Percentiles rank a stretch among this genome's conserved stretches.
Conservation (phyloP, 1,140 invertebrate species). For the Trichonephila clavipes region DNA sequence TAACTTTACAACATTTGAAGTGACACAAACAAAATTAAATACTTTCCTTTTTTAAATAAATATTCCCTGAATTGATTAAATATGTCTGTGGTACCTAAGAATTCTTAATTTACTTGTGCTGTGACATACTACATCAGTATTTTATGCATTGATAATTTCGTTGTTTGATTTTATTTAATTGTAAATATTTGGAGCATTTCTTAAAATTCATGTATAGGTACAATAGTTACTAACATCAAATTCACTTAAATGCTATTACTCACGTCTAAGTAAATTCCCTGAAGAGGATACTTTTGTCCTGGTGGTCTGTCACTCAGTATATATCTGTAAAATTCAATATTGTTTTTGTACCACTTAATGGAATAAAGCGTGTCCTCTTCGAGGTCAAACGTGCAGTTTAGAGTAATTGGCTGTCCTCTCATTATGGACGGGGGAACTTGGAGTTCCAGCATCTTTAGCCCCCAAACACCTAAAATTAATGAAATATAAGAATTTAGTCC, state of each 20-base stretch:
- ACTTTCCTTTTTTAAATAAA: too few relatives aligned
- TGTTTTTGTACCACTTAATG: constrained; percentile 81
- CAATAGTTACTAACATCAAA: too few relatives aligned
- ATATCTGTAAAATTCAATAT: constrained; percentile 78
- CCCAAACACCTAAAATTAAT: constrained; percentile 43
- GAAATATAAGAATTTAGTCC: background rate
- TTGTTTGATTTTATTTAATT: too few relatives aligned
- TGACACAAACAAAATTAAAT: too few relatives aligned
- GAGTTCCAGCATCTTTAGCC: constrained; percentile 64
- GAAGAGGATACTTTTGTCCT: constrained; percentile 73
- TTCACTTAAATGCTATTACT: constrained; percentile 35
- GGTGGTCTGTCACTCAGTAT: constrained; percentile 62
- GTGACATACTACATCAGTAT: too few relatives aligned
- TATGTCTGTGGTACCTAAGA: too few relatives aligned
- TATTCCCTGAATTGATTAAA: too few relatives aligned
- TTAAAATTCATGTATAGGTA: too few relatives aligned
- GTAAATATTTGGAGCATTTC: too few relatives aligned
- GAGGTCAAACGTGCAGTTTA: constrained; percentile 81
- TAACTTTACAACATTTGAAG: too few relatives aligned
- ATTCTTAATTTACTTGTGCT: too few relatives aligned
- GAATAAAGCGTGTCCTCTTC: constrained; percentile 81
- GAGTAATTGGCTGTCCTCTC: constrained; percentile 76
- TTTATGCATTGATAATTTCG: too few relatives aligned
- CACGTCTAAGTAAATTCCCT: constrained; percentile 78
- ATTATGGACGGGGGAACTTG: constrained; percentile 76